These are phyloP conservation scores for Acromyrmex charruanus DNA, from an alignment of 1,140 invertebrate genomes.

Conservation along the genomic window DNA sequence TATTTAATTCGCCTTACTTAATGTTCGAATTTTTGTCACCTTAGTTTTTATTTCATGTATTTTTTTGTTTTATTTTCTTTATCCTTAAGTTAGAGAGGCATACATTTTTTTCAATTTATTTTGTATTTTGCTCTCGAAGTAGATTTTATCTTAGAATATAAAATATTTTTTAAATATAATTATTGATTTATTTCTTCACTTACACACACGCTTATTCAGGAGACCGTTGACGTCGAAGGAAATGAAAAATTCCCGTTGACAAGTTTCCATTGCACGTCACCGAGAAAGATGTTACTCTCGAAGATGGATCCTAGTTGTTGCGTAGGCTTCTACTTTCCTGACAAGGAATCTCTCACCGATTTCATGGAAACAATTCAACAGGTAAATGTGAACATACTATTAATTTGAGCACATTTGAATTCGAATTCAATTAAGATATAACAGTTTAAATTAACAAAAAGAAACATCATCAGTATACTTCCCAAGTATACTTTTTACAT, in stretches of 20 bases:
- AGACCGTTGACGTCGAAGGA: conserved; percentile 93
- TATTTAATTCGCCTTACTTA: not conserved
- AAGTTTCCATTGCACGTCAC: conserved; percentile 94
- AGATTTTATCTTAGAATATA: not conserved
- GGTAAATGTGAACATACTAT: conserved; percentile 80
- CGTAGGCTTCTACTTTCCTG: conserved; percentile 95
- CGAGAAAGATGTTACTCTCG: conserved; percentile 94
- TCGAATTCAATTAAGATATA: not conserved
- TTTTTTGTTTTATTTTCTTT: not conserved
- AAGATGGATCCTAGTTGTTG: conserved; percentile 98
- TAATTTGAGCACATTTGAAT: not conserved
- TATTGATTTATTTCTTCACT: not conserved
- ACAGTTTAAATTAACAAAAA: not conserved
- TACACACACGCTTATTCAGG: conserved; percentile 76
- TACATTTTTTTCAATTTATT: not conserved
- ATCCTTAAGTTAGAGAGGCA: not conserved
- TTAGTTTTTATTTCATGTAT: not conserved
- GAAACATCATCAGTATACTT: not conserved
- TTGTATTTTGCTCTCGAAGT: not conserved
- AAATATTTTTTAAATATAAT: not conserved
- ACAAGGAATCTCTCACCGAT: conserved; percentile 92
- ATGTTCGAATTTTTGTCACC: not conserved
- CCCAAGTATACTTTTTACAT: not conserved
- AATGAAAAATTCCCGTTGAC: conserved; percentile 90
- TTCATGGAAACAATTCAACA: conserved; percentile 91